phyloP scores from a whole-genome alignment of 2,113 vertebrate genomes.

The Varanus komodoensis region DNA sequence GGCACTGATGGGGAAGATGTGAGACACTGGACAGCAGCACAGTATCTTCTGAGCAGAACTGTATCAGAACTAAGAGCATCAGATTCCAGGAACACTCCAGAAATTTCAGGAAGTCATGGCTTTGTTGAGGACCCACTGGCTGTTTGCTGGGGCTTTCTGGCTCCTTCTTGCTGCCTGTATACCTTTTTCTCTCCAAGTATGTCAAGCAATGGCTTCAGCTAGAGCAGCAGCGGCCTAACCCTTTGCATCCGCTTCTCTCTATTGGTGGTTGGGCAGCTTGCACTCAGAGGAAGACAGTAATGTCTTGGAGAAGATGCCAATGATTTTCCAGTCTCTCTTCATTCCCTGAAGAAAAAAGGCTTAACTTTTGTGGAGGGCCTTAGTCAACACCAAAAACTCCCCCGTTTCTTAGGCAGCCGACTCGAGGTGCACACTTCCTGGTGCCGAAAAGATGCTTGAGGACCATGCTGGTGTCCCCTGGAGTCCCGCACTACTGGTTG shows the following conservation, averaged over 20 bases:
- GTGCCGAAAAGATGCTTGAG: neutral
- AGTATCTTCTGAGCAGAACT: neutral
- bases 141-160: neutral
- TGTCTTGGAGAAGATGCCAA: too few species aligned
- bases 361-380: neutral
- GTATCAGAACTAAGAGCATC: too few species aligned
- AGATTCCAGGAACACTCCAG: too few species aligned
- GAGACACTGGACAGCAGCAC: neutral
- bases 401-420: neutral
- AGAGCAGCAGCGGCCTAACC: neutral
- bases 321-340: too few species aligned
- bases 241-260: neutral
- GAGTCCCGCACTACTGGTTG: neutral
- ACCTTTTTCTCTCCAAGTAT: neutral
- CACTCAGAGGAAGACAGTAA: too few species aligned
- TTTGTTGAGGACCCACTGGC: neutral
- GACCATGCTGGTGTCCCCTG: neutral
- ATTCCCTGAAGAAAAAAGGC: too few species aligned
- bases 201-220: neutral
- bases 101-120: too few species aligned
- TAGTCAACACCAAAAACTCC: neutral
- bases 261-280: too few species aligned
- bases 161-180: neutral
- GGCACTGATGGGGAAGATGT: neutral
- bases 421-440: too few species aligned